Conservation (phyloP, 2,113 vertebrate species). For the Pedionomus torquatus region DNA sequence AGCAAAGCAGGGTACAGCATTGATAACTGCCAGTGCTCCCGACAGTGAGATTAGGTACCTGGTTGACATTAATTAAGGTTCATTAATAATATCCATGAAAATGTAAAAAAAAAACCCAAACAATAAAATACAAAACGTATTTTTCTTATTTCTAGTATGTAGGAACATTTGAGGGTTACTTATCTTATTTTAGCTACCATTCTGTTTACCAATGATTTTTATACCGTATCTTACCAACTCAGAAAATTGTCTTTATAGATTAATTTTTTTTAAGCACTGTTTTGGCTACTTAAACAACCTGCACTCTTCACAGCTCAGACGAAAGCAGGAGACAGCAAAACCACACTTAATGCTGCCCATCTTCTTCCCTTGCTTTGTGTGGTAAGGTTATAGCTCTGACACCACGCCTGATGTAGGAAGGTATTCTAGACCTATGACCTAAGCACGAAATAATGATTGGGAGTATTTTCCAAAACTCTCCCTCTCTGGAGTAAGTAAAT, state of each 20-base stretch:
- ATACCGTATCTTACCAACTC: neutral
- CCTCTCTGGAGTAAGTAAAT: neutral
- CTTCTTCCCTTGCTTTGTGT: neutral
- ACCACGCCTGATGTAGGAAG: neutral
- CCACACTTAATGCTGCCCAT: neutral
- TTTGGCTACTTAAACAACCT: neutral
- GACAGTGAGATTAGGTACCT: conserved; percentile 96
- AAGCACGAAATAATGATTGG: conserved; percentile 33
- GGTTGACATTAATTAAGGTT: conserved; percentile 69
- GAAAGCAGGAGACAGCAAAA: neutral
- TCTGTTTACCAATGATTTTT: neutral
- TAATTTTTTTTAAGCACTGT: neutral
- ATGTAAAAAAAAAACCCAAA: neutral
- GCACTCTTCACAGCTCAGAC: neutral
- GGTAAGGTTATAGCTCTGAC: neutral
- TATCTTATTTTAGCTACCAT: neutral
- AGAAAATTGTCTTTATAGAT: neutral
- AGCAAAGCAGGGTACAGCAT: conserved; percentile 96
- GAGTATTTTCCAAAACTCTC: conserved; percentile 30
- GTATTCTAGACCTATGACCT: conserved; percentile 15
- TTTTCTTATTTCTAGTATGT: neutral
- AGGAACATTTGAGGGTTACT: neutral
- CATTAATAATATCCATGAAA: neutral
- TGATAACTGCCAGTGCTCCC: conserved; percentile 94
- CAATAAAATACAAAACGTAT: neutral